Conservation (phyloP, 2,797 vertebrate species). For the Neosalanx taihuensis region DNA sequence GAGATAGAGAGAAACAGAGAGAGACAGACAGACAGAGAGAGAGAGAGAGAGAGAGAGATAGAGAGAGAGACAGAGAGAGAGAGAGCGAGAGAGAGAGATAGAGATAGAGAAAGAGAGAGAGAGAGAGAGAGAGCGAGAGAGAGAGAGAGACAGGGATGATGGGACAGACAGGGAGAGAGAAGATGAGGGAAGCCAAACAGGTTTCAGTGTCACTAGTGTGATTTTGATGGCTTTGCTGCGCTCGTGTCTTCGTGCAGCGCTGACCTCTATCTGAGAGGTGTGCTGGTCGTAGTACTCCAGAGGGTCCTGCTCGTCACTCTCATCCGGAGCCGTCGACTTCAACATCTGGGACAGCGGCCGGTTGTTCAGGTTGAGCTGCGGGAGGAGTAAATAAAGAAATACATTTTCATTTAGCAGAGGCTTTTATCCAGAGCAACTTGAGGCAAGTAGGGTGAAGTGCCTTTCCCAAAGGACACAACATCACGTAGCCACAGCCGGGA, state of each 20-base stretch:
- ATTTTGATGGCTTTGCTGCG: constrained; percentile 19
- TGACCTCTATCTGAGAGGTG: constrained; percentile 91
- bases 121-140: too few relatives aligned
- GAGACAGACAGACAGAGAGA: too few relatives aligned
- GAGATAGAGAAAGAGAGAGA: too few relatives aligned
- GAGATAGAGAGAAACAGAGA: constrained; percentile 16
- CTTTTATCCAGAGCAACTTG: too few relatives aligned
- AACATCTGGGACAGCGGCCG: constrained; percentile 92
- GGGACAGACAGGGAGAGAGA: neutral
- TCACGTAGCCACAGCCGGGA: too few relatives aligned
- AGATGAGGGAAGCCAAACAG: neutral
- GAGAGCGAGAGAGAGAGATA: too few relatives aligned
- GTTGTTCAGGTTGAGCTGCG: constrained; percentile 92
- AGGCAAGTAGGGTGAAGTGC: too few relatives aligned
- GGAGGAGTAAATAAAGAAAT: neutral
- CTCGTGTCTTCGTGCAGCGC: neutral
- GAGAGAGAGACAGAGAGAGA: too few relatives aligned
- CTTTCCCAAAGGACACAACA: too few relatives aligned
- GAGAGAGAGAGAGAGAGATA: too few relatives aligned
- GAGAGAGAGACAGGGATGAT: too few relatives aligned
- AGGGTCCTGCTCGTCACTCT: constrained; percentile 84
- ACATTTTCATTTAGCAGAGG: too few relatives aligned
- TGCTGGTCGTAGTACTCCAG: constrained; percentile 87
- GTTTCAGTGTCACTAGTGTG: neutral
- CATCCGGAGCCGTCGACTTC: constrained; percentile 78